Evolutionary conservation across 2,797 vertebrate species (phyloP).

Genomic region (Anguilla pacifica): DNA sequence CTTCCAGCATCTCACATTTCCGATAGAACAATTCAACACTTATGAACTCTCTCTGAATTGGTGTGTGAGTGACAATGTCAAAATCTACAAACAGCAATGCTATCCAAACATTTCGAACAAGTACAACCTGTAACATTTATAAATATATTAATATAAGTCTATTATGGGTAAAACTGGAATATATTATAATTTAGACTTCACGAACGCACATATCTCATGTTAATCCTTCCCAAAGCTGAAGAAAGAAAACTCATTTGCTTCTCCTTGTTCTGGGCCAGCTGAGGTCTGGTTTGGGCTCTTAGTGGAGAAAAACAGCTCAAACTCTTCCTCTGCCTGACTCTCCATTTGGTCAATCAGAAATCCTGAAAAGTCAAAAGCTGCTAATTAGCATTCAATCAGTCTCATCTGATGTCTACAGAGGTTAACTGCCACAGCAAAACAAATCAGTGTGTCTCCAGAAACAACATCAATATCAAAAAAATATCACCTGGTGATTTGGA

Average conservation of each 20-base stretch:
- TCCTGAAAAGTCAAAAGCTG: slow-evolving; percentile 46
- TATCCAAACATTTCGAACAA: not conserved
- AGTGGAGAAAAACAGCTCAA: slow-evolving; percentile 66
- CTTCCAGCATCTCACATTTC: not conserved
- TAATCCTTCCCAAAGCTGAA: slow-evolving; percentile 66
- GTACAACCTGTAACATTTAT: not conserved
- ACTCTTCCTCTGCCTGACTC: slow-evolving; percentile 61
- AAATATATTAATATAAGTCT: not conserved
- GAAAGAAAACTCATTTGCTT: slow-evolving; percentile 62
- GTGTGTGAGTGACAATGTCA: not conserved
- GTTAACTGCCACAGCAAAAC: not conserved
- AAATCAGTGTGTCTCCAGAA: not conserved
- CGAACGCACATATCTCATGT: not conserved
- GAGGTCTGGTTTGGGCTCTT: slow-evolving; percentile 50
- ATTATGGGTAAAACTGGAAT: not conserved
- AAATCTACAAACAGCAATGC: not conserved
- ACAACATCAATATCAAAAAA: not conserved
- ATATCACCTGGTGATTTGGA: slow-evolving; percentile 63
- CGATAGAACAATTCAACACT: not conserved
- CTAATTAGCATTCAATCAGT: slow-evolving; percentile 14
- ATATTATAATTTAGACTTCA: not conserved
- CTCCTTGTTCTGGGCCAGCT: slow-evolving; percentile 42
- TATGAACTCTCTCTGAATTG: not conserved
- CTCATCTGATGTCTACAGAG: not conserved
- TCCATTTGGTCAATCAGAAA: slow-evolving; percentile 71